These are phyloP conservation scores for Clarias gariepinus DNA, from an alignment of 2,113 vertebrate species.

Conservation along the genomic window DNA sequence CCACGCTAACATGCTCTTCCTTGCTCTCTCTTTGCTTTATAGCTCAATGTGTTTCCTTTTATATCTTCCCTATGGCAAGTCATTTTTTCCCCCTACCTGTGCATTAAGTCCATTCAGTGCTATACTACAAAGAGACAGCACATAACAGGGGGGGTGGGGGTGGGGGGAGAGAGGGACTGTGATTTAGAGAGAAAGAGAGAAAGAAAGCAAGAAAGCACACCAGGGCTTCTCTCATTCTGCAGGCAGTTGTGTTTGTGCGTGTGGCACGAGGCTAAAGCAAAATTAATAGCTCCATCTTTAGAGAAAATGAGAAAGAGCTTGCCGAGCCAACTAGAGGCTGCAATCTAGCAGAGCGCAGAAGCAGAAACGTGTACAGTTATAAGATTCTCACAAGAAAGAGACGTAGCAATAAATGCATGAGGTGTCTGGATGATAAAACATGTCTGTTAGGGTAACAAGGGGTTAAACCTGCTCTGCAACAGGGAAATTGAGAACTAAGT, in stretches of 20 bases:
- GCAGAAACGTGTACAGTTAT: conserved; percentile 35
- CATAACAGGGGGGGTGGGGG: background rate
- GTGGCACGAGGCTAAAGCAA: conserved; percentile 38
- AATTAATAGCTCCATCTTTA: conserved; percentile 54
- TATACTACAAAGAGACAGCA: conserved; percentile 30
- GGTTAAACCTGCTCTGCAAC: background rate
- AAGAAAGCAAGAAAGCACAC: background rate
- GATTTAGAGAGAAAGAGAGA: background rate
- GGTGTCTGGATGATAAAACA: conserved; percentile 1
- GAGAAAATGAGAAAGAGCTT: conserved; percentile 46
- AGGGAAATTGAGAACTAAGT: background rate
- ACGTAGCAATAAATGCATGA: conserved; percentile 3
- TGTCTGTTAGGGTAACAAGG: background rate
- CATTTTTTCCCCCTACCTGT: conserved; percentile 40
- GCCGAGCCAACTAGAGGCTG: conserved; percentile 43
- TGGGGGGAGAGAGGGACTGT: background rate
- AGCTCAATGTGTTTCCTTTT: conserved; percentile 43
- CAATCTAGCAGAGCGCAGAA: conserved; percentile 27
- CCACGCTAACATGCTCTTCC: conserved; percentile 2
- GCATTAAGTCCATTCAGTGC: conserved; percentile 39
- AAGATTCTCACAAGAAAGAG: conserved; percentile 29
- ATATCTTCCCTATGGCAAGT: conserved; percentile 41
- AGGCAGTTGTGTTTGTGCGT: conserved; percentile 35
- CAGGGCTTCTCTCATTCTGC: conserved; percentile 22
- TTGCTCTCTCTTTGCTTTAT: conserved; percentile 29